phyloP scores from a whole-genome alignment of 2,113 vertebrate species.

The Egretta garzetta region DNA sequence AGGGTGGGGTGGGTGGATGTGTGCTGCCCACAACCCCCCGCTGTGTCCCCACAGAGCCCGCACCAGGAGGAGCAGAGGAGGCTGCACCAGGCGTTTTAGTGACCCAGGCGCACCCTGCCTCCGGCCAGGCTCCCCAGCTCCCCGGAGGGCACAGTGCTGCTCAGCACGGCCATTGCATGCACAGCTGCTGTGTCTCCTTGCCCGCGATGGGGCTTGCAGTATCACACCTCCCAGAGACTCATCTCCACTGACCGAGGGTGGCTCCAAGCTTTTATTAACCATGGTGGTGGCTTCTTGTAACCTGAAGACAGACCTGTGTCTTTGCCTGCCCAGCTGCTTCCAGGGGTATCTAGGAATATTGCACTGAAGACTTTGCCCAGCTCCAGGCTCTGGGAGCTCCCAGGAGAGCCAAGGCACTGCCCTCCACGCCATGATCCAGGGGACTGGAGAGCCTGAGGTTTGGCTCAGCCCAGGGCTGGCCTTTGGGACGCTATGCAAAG shows the following conservation, averaged over 20 bases:
- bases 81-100: conserved; percentile 1
- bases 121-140: background rate
- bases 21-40: background rate
- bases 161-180: background rate
- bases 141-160: background rate
- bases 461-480: background rate
- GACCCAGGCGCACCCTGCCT: background rate
- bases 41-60: background rate
- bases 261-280: background rate
- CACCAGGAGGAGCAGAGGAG: background rate
- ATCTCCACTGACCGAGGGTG: background rate
- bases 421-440: background rate
- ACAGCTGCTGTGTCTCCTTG: background rate
- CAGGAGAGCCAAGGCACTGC: background rate
- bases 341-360: background rate
- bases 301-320: background rate
- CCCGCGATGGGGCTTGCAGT: background rate
- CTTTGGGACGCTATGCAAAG: background rate
- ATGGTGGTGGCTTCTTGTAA: background rate
- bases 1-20: background rate
- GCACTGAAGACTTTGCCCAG: background rate
- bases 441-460: background rate
- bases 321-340: background rate
- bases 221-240: background rate
- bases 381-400: background rate